Evolutionary conservation across 2,888 invertebrate species (phyloP), one percentile per base, ranked within the genome.

Genomic region (Trichogramma evanescens): DNA sequence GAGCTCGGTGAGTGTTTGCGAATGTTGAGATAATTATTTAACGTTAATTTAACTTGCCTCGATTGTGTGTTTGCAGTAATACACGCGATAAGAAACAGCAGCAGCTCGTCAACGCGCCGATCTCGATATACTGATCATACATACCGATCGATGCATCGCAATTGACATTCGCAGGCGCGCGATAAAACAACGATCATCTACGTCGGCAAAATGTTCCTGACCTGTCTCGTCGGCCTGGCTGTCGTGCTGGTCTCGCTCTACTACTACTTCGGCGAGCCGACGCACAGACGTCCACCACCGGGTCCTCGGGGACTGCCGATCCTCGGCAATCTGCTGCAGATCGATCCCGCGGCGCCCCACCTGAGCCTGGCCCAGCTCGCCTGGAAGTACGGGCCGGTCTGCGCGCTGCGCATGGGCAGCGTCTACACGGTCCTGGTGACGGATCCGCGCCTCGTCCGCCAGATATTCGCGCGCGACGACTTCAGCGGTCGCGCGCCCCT

Each of bases 271-370:
- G 80, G 77, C 72, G 79, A 66, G 72, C 79, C 68, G 77, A 79
- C 70, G 63, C 61, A 79, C 74, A 78, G 79, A 58, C 77, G 73
- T 56, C 74, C 85, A 50, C 89, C 91, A 0, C 92, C 93, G 0
- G 93, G 93, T 0, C 93, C 93, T 0, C 82, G 82, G 81, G 88
- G 89, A 2, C 65, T 92, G 45, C 93, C 93, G 0, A 71, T 93
- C 13, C 65, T 94, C 4, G 94, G 94, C 1, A 92, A 89, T 71
- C 78, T 94, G 61, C 87, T 89, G 1, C 89, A 86, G 77, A 72
- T 95, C 48, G 83, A 90, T 72, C 78, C 83, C 0, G 74, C 78
- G 48, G 80, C 84, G n/a, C 92, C 93, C 0, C 87, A 93, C 70
- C 74, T 83, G 58, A 87, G 88, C 0, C 78, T 95, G 41, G 84